Base-by-base conservation (phyloP, 2,113 vertebrate genomes). In the Crocuta crocuta region DNA sequence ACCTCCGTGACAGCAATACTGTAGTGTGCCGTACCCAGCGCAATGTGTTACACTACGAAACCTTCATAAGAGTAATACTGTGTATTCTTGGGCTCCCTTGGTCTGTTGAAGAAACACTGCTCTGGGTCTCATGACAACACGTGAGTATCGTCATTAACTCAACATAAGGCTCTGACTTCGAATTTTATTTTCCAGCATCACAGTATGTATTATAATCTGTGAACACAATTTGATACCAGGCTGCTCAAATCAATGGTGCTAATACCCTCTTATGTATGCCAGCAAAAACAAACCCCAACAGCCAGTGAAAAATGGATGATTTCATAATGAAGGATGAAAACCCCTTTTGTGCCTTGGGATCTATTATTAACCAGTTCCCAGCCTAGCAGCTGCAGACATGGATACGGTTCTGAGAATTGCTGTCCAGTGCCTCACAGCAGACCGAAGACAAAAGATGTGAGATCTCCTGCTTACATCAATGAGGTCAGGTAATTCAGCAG, bases 251-350 rank as follows among this genome's bases (percentile, higher is more conserved):
- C 96, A 71, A 53, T 35, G 73, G 89, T 63, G 81, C 63, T 73
- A 35, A 65, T 13, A 81, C 31, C 79, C 74, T 94, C 88, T 63
- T 68, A 73, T 39, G 68, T 70, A 48, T 76, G 39, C 68, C 28
- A 76, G 58, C 71, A 78, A 95, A 76, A 82, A 95, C 76, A 81
- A 71, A 91, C 43, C 13, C 87, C 89, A 90, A 88, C 17, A 45
- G 85, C 48, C 86, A 95, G 82, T 12, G 88, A 93, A 91, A 97
- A 93, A 96, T 50, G 79, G 83, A 94, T 87, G 87, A 94, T 87
- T 96, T 95, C 97, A 94, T 71, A 74, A 94, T 50, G 92, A 95
- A 95, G 92, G 50, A 96, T 97, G 73, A 97, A 98, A 97, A 96
- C 43, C 55, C 15, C 80, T 80, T 95, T 96, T 97, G 74, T 97